These are phyloP conservation scores for Capreolus pygargus DNA, from an alignment of 2,113 vertebrate genomes.

Conservation along the genomic window DNA sequence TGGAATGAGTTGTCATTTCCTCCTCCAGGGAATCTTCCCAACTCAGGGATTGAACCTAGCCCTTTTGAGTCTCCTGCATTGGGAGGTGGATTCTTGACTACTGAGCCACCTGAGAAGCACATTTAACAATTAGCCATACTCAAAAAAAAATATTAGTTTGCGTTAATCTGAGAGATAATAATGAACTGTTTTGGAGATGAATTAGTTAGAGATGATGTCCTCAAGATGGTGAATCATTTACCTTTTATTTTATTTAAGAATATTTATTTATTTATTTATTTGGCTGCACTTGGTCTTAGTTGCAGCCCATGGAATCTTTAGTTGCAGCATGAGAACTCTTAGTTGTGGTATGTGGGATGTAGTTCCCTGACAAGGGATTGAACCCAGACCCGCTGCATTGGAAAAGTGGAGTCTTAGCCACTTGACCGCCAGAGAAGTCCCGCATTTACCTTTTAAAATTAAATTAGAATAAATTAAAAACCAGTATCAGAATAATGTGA, in stretches of 20 bases:
- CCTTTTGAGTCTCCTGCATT: neutral
- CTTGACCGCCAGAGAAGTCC: rapidly evolving
- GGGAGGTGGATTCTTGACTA: neutral
- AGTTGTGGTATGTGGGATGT: neutral
- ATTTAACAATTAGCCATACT: neutral
- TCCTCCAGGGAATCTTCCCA: neutral
- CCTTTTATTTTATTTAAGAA: neutral
- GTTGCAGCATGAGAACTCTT: neutral
- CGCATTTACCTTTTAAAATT: neutral
- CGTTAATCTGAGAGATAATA: neutral
- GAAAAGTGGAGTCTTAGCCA: neutral
- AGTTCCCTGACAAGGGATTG: neutral
- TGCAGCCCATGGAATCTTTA: neutral
- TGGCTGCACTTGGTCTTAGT: neutral
- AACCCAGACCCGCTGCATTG: neutral
- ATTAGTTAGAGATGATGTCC: neutral
- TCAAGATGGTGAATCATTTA: neutral
- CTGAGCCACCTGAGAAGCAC: neutral
- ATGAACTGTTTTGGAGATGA: neutral
- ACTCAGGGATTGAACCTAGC: neutral
- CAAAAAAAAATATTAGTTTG: neutral
- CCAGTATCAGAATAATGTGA: neutral
- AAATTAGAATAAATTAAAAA: neutral
- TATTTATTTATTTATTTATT: neutral
- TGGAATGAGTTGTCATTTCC: neutral